phyloP scores from a whole-genome alignment of 2,797 vertebrate genomes.

The Sebastes trivittatus region DNA sequence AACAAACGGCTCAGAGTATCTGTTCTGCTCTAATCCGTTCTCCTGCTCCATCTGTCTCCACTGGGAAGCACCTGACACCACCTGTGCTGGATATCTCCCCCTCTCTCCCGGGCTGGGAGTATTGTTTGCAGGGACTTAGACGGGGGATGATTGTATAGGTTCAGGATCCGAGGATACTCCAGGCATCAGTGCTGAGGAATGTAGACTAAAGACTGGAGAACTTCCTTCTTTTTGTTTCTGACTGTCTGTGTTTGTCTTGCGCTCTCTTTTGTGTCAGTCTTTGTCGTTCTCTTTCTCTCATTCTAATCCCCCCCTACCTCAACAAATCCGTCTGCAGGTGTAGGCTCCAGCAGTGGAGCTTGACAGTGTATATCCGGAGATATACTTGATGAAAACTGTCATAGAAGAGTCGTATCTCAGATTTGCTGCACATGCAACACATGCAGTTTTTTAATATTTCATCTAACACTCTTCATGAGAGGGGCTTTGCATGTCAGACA shows the following conservation, averaged over 20 bases:
- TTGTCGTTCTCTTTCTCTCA: conserved; percentile 42
- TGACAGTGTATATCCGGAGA: conserved; percentile 13
- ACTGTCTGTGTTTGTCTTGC: conserved; percentile 71
- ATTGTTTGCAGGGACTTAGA: conserved; percentile 73
- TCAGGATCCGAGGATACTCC: conserved; percentile 68
- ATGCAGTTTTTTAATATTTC: conserved; percentile 4
- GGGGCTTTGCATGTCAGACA: conserved; percentile 31
- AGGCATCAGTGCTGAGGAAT: conserved; percentile 71
- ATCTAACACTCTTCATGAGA: conserved; percentile 20
- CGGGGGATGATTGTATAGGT: conserved; percentile 62
- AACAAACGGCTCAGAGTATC: conserved; percentile 52
- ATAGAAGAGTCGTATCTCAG: background rate
- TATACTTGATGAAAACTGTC: conserved; percentile 21
- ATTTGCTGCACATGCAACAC: conserved; percentile 23
- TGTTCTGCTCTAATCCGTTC: conserved; percentile 59
- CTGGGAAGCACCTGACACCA: conserved; percentile 78
- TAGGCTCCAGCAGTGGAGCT: conserved; percentile 20
- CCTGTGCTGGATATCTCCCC: conserved; percentile 71
- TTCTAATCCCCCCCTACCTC: conserved; percentile 52
- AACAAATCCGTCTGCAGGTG: conserved; percentile 62
- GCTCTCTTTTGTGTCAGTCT: conserved; percentile 62
- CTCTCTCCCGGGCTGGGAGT: conserved; percentile 48
- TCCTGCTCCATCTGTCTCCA: conserved; percentile 70
- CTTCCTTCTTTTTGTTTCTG: conserved; percentile 76
- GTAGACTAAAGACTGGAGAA: conserved; percentile 73